Conservation (phyloP, 92 coral and sea anemone species). For the Montipora capitata region DNA sequence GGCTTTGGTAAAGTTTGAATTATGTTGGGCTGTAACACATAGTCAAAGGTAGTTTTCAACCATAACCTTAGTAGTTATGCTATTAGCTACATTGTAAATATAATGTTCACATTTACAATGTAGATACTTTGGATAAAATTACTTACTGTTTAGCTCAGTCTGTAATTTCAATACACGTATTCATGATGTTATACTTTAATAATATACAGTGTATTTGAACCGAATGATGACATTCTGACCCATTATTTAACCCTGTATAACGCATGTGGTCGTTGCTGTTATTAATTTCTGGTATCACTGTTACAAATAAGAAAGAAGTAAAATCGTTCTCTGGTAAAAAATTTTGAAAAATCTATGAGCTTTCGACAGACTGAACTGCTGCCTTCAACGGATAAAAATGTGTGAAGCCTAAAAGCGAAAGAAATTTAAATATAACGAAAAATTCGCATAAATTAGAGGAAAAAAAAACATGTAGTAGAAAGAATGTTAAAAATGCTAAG, state of each 20-base stretch:
- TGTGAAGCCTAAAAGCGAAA: no score
- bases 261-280: not conserved
- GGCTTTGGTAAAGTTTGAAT: slow-evolving; percentile 72
- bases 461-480: no score
- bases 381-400: no score
- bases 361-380: no score
- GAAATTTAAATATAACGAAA: no score
- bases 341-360: no score
- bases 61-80: not conserved
- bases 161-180: slow-evolving; percentile 3
- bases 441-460: no score
- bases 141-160: not conserved
- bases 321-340: no score
- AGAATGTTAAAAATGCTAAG: no score
- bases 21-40: not conserved
- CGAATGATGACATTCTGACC: not conserved
- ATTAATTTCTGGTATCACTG: not conserved
- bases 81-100: no score
- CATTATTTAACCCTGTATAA: not conserved
- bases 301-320: slow-evolving; percentile 9
- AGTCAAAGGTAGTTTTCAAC: not conserved
- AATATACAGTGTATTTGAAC: slow-evolving; percentile 1
- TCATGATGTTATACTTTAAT: slow-evolving; percentile 11
- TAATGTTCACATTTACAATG: not conserved
- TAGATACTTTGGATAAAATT: not conserved